A percentile compares a stretch with the other conserved stretches of the same genome.
These are phyloP conservation scores for Rotaria magnacalcarata DNA, from an alignment of 2,888 invertebrate species.

Conservation along the genomic window DNA sequence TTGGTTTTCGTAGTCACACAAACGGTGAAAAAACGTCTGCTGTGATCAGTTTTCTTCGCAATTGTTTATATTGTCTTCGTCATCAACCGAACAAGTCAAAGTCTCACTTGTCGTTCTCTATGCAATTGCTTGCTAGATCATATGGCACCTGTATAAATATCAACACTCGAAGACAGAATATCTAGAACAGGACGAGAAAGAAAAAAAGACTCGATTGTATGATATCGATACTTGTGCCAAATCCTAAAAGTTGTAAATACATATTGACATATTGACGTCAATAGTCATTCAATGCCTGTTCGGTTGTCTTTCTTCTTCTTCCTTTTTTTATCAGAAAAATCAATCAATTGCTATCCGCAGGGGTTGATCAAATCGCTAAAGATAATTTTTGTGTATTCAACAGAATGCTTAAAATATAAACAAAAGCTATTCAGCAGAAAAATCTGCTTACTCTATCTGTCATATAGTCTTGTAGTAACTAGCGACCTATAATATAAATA, in stretches of 20 bases:
- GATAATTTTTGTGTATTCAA: neutral
- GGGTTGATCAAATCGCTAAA: neutral
- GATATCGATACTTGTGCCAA: neutral
- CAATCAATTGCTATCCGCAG: slow-evolving; percentile 10
- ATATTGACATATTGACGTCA: neutral
- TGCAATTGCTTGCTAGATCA: neutral
- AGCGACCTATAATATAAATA: neutral
- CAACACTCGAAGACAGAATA: neutral
- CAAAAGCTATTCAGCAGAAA: neutral
- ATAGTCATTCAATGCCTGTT: neutral
- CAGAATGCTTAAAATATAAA: neutral
- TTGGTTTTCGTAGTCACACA: neutral
- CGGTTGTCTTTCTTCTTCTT: neutral
- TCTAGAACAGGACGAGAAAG: neutral
- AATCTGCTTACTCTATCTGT: neutral
- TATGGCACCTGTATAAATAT: neutral
- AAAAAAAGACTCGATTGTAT: neutral
- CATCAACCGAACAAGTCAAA: neutral
- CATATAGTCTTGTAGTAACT: neutral
- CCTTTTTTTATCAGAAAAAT: neutral
- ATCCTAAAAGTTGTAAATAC: neutral
- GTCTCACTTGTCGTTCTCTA: neutral
- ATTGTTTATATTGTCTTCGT: neutral
- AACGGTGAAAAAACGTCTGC: neutral
- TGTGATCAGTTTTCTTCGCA: neutral